Base-by-base conservation (phyloP, 2,888 invertebrate genomes). In the Amphipoea oculea region DNA sequence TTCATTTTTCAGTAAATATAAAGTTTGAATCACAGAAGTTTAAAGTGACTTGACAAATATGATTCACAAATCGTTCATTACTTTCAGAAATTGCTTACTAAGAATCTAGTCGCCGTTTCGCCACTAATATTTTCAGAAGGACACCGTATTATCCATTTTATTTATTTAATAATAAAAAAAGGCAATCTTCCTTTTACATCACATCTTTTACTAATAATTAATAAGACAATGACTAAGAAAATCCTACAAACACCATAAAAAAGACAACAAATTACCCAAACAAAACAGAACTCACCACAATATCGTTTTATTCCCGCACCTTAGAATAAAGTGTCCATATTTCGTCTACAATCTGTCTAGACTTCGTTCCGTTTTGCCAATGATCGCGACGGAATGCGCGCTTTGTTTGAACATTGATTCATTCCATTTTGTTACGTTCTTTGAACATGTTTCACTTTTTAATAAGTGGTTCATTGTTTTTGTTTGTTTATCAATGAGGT, bases 261-360 rank as follows among this genome's bases (percentile, higher is more conserved):
- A 4, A 48, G 9, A 40, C 20, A 73, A 72, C 42, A 45, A 45
- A 63, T 65, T 4, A 65, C 29, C 11, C 4, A 40, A 70, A 60
- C 29, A 51, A 69, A 66, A 63, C 17, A 20, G 11, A 7, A 57
- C n/a, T 42, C 4, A 4, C 48, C 14, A 40, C 17, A 66, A 65
- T 82, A 74, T 69, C 79, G 83, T 78, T 86, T 79, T 29, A 65
- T 7, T 57, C 60, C 83, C 89, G 89, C 40, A 12, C 42, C 76
- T 81, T 76, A 71, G 66, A 78, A 86, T 89, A 73, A 65, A 62
- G 3, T 79, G 20, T 73, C 68, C 73, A 88, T 84, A 86, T 88
- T 89, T 90, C 80, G 90, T 90, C 89, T 90, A 86, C 89, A 83
- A 88, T 88, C 85, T 84, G 93, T 92, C 92, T 92, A 92, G 93